Conservation (phyloP, 2,113 vertebrate genomes). For the Lontra canadensis region DNA sequence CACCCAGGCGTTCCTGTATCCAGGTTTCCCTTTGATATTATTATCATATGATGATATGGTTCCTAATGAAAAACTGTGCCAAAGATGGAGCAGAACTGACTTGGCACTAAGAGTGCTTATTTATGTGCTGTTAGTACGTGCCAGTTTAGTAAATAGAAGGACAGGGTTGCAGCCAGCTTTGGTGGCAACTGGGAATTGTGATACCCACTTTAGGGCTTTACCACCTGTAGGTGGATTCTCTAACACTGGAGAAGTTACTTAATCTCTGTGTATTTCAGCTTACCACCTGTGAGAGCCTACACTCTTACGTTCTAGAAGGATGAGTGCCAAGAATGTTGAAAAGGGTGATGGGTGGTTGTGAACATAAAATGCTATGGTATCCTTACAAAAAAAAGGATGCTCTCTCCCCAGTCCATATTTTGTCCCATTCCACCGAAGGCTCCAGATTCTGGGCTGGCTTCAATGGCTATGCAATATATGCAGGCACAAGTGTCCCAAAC, state of each 20-base stretch:
- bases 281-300: conserved; percentile 19
- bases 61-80: conserved; percentile 17
- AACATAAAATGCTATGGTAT: neutral
- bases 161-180: neutral
- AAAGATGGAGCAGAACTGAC: neutral
- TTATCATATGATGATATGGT: neutral
- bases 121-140: neutral
- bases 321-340: neutral
- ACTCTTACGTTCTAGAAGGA: neutral
- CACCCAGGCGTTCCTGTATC: no score
- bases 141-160: neutral
- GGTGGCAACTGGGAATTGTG: neutral
- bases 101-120: neutral
- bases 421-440: neutral
- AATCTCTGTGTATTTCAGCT: conserved; percentile 26
- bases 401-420: neutral
- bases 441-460: neutral
- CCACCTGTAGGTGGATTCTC: neutral
- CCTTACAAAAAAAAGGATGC: neutral
- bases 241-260: conserved; percentile 35
- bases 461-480: neutral
- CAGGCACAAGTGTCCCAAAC: neutral
- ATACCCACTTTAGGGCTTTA: neutral
- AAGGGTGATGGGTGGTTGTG: neutral
- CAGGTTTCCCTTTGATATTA: conserved; percentile 3